Evolutionary conservation across 2,797 vertebrate genomes (phyloP), one percentile per base, ranked within the genome.

Genomic region (Pangasius mekongensis): DNA sequence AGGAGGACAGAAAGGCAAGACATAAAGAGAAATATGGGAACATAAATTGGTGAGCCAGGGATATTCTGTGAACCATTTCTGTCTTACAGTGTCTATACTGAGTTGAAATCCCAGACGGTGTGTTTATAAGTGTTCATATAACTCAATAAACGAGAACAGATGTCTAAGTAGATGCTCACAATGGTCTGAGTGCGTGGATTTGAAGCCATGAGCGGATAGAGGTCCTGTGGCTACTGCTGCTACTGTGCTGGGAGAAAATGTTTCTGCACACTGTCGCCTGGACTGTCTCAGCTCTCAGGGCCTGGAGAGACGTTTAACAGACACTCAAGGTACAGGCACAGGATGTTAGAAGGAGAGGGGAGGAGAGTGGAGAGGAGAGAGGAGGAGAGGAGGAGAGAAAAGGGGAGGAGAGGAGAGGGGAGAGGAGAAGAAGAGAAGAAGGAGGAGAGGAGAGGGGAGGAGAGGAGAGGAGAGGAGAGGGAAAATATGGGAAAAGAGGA

Each of bases 231-330:
- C 78, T 77, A 85, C 89, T 84, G 86, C 39, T 86, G 83, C 83
- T 87, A 86, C 90, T 90, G 85, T 90, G 64, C 73, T 86, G 87
- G 27, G 87, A 39, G 22, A 43, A 71, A 76, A 54, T 36, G 84
- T 62, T 69, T 87, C 84, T 88, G 81, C 81, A 84, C 54, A 56
- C 52, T 77, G 67, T 90, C 76, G 64, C 86, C 84, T 71, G 80
- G 36, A 76, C 52, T 87, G 86, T 52, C 52, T 84, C 80, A 86
- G 62, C 86, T 24, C 76, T 77, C 66, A 56, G 39, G 66, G 86
- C 78, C 73, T 39, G 27, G 86, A 88, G 43, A 71, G 39, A 43
- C 47, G 62, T 80, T 87, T 49, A 52, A 69, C 76, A 83, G 60
- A 36, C 85, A 85, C 78, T 54, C 73, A 3, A 87, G n/a, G 24